These are phyloP conservation scores for Hybos culiciformis DNA, from an alignment of 2,888 invertebrate genomes.

Conservation along the genomic window DNA sequence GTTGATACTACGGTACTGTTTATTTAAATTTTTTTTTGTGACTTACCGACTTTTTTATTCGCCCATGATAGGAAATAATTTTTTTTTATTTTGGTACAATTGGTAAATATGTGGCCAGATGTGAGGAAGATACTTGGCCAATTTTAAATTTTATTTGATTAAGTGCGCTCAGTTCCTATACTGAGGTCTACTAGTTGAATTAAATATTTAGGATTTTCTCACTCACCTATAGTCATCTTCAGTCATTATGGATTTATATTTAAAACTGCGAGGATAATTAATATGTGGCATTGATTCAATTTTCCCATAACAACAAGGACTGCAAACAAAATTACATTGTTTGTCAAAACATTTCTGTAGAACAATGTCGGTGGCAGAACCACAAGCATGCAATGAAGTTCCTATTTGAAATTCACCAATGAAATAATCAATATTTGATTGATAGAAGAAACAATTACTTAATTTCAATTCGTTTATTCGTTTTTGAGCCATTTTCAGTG, in stretches of 20 bases:
- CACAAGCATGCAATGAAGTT: conserved; percentile 84
- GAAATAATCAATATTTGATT: conserved; percentile 87
- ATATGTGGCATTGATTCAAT: conserved; percentile 68
- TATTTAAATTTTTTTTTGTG: too few species aligned
- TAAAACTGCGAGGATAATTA: conserved; percentile 66
- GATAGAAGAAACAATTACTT: conserved; percentile 62
- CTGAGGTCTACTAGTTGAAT: too few species aligned
- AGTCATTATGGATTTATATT: conserved; percentile 36
- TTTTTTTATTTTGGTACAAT: too few species aligned
- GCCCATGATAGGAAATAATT: too few species aligned
- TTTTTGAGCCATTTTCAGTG: conserved; percentile 57
- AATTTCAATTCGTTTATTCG: conserved; percentile 51
- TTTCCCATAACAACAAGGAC: conserved; percentile 90
- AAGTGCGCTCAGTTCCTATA: too few species aligned
- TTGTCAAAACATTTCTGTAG: conserved; percentile 65
- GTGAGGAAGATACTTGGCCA: too few species aligned
- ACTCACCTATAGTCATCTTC: conserved; percentile 57
- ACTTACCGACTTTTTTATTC: too few species aligned
- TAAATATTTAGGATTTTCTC: too few species aligned
- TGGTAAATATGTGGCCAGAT: too few species aligned
- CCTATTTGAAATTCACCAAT: conserved; percentile 71
- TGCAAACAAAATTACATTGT: conserved; percentile 71
- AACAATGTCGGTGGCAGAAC: conserved; percentile 86
- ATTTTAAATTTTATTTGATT: too few species aligned
- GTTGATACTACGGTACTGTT: too few species aligned